phyloP scores from a whole-genome alignment of 2,797 vertebrate species.

The Urocyon cinereoargenteus region DNA sequence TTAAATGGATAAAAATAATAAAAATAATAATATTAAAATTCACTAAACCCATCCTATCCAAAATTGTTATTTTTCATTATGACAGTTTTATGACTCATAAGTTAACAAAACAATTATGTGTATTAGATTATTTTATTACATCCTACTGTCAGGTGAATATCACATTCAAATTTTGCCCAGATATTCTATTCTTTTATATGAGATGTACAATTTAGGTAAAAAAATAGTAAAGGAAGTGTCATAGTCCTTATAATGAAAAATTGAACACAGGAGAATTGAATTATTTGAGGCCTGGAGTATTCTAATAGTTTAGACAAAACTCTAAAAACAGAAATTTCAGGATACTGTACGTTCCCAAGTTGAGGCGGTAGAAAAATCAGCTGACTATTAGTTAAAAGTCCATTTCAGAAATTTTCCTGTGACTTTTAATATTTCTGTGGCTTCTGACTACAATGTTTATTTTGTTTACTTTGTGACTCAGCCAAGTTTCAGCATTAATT shows the following conservation, averaged over 20 bases:
- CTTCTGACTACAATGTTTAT: not conserved
- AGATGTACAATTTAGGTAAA: conserved; percentile 59
- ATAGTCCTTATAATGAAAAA: conserved; percentile 69
- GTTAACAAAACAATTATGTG: conserved; percentile 74
- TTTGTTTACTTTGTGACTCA: conserved; percentile 61
- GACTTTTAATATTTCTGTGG: conserved; percentile 55
- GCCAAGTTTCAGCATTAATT: conserved; percentile 71
- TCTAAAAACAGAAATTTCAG: conserved; percentile 37
- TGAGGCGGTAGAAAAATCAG: conserved; percentile 40
- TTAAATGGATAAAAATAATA: conserved; percentile 78
- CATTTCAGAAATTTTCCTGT: conserved; percentile 62
- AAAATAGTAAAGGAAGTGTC: conserved; percentile 46
- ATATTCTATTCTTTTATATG: conserved; percentile 60
- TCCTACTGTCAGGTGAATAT: conserved; percentile 66
- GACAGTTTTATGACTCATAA: conserved; percentile 72
- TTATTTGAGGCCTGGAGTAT: not conserved
- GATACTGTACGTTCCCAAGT: not conserved
- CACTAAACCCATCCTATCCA: conserved; percentile 61
- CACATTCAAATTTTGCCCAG: conserved; percentile 42
- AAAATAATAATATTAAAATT: conserved; percentile 74
- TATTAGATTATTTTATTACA: conserved; percentile 63
- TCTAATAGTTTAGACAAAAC: conserved; percentile 29
- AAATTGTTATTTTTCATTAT: conserved; percentile 71
- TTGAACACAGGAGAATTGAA: conserved; percentile 65
- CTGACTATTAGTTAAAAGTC: conserved; percentile 67